Evolutionary conservation across 2,888 invertebrate species (phyloP), one percentile per base, ranked within the genome.

Genomic region (Mamestra brassicae): DNA sequence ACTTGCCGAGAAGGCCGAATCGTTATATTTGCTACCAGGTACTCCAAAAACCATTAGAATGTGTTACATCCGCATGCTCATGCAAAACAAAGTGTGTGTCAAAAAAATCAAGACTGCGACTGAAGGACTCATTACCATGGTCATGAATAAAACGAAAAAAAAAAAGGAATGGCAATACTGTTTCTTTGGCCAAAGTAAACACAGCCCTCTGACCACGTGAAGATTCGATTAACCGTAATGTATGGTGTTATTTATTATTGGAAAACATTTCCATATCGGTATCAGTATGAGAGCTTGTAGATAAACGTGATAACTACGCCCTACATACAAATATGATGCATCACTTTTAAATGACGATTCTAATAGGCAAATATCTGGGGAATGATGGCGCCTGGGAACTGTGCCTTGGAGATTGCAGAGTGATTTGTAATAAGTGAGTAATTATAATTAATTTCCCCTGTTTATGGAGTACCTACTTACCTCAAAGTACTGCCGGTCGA

Each of bases 311-410:
- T 84, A 80, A 67, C 55, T 1, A 10, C 74, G 81, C 10, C 81
- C 80, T 80, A 81, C 66, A 84, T 81, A 80, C 60, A 64, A 83
- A 57, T 73, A 58, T 78, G 63, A 72, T 84, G 66, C 74, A 74
- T 74, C 63, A 68, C 57, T 74, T 64, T 1, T 42, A 47, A 54
- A 67, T 71, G 60, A 55, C 62, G 38, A 26, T 62, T n/a, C 10
- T 62, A 34, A 26, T 72, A 63, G 42, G 52, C 26, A 52, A 71
- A 58, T 55, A 10, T 66, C n/a, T 52, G 1, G 13, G 36, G 15
- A 67, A 61, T 34, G 42, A 42, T 63, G 69, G 78, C 83, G 78
- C 50, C 36, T 83, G 17, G n/a, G 0, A 26, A 26, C 26, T 26
- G 26, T 26, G 78, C 50, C 36, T 83, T 17, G n/a, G 0, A 17